A percentile compares a stretch with the other conserved stretches of the same genome.
Evolutionary conservation across 2,888 invertebrate species (phyloP).

Genomic region (Ectropis crepuscularia): DNA sequence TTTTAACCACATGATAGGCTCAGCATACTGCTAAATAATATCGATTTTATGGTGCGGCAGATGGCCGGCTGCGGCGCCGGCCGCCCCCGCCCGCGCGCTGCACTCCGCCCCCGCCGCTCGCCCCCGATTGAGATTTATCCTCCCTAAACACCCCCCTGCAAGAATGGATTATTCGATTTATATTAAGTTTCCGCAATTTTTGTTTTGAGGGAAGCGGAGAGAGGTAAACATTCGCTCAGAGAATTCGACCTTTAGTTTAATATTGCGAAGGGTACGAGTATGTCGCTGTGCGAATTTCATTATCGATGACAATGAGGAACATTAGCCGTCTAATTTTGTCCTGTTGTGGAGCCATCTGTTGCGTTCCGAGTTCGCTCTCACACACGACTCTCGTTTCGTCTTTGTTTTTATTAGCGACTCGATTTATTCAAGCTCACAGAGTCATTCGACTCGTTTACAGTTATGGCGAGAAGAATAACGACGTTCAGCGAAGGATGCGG

Average conservation of each 20-base stretch:
- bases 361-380: constrained; percentile 38
- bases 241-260: constrained; percentile 73
- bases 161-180: constrained; percentile 82
- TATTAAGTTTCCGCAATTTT: constrained; percentile 83
- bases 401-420: constrained; percentile 35
- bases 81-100: constrained; percentile 58
- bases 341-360: constrained; percentile 72
- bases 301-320: constrained; percentile 75
- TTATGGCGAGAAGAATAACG: constrained; percentile 44
- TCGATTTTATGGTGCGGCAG: constrained; percentile 82
- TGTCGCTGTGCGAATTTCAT: constrained; percentile 64
- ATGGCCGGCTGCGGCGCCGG: constrained; percentile 72
- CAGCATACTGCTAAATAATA: constrained; percentile 73
- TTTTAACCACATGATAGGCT: constrained; percentile 53
- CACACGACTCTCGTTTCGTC: constrained; percentile 42
- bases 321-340: constrained; percentile 67
- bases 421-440: constrained; percentile 40
- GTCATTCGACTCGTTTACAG: constrained; percentile 47
- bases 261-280: constrained; percentile 65
- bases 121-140: constrained; percentile 83
- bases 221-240: constrained; percentile 67
- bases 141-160: constrained; percentile 78
- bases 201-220: constrained; percentile 73
- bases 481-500: constrained; percentile 36
- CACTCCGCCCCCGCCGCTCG: constrained; percentile 65